phyloP scores from a whole-genome alignment of 2,797 vertebrate genomes.

The Paedocypris micromegethes region DNA sequence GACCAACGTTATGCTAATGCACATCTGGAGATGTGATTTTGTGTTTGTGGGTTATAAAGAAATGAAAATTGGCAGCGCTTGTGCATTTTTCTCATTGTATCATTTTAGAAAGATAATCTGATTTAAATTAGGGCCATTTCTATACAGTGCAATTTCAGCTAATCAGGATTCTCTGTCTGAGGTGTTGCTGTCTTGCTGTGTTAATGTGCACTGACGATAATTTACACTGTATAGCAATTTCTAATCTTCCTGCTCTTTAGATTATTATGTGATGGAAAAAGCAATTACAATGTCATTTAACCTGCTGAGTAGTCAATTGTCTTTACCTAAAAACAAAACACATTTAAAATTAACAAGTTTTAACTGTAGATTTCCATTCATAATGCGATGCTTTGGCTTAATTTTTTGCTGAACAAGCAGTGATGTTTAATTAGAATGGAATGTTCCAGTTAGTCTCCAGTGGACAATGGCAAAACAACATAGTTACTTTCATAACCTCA shows the following conservation, averaged over 20 bases:
- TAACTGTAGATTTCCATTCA: too few species aligned
- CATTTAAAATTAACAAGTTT: not conserved
- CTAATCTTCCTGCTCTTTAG: conserved; percentile 9
- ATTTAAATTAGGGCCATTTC: conserved; percentile 24
- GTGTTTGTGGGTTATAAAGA: not conserved
- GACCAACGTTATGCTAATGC: conserved; percentile 24
- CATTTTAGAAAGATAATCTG: conserved; percentile 1
- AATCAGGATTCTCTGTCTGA: conserved; percentile 11
- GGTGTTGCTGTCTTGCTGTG: conserved; percentile 8
- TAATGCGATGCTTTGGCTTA: too few species aligned
- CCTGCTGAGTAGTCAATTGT: conserved; percentile 24
- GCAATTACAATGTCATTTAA: conserved; percentile 34
- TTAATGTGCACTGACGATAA: conserved; percentile 33
- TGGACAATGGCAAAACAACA: too few species aligned
- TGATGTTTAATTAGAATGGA: too few species aligned
- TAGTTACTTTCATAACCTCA: too few species aligned
- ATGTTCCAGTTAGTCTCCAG: too few species aligned
- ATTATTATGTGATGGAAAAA: conserved; percentile 21
- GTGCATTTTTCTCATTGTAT: not conserved
- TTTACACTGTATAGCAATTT: conserved; percentile 19
- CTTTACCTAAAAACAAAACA: conserved; percentile 12
- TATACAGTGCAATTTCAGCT: conserved; percentile 21
- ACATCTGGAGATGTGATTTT: conserved; percentile 14
- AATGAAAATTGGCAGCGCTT: not conserved
- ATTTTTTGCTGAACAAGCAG: too few species aligned